Evolutionary conservation across 2,113 vertebrate genomes (phyloP), one percentile per base, ranked within the genome.

Genomic region (Hyperopisus bebe): DNA sequence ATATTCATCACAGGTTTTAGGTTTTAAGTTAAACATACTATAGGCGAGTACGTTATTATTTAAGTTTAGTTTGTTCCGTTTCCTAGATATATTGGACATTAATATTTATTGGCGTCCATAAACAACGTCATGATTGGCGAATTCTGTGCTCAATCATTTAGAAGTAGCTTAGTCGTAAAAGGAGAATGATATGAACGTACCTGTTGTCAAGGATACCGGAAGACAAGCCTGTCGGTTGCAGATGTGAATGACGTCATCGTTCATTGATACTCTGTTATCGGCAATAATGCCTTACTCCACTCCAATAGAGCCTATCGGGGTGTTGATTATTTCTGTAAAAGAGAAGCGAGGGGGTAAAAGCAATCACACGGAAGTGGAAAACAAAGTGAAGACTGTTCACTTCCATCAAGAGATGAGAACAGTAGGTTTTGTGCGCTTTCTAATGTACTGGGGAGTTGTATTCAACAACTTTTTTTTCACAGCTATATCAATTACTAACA

Each of bases 261-360:
- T 93, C 91, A 93, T 89, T 94, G 92, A 93, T 94, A 94, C 92
- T 92, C 92, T 92, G 93, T 93, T 95, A 93, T 94, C 91, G 90
- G 89, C 90, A 91, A 91, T 91, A 92, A 94, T 90, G 94, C 95
- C 90, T 92, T 91, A 91, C 91, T 90, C 88, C 47, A 90, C 91
- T 90, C 91, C 90, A 89, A 90, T 91, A 82, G 88, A 93, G 91
- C 91, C 93, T 90, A 90, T 92, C 93, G 91, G 91, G 91, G 90
- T 90, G 90, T 90, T 88, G 91, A 90, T 88, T 80, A 47, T 91
- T 92, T 92, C 89, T 92, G 92, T 88, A 91, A 91, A 91, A 91
- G 93, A 87, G 82, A 51, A 82, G 74, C 53, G 89, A 89, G 92
- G 92, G 93, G 92, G 93, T 93, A 93, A 93, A 91, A 90, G 90